Evolutionary conservation across 2,888 invertebrate genomes (phyloP).

Genomic region (Tiphia femorata): DNA sequence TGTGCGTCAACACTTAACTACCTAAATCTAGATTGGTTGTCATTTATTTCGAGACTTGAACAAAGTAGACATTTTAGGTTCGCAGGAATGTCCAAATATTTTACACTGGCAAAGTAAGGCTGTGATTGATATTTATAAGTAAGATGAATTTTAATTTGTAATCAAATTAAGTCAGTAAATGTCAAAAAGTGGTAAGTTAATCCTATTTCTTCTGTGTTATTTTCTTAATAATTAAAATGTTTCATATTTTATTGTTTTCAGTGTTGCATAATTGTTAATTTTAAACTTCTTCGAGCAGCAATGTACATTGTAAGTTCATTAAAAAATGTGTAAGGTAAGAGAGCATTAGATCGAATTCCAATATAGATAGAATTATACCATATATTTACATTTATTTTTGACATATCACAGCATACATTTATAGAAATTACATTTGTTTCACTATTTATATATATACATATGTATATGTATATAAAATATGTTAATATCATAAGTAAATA

Average conservation of each 20-base stretch:
- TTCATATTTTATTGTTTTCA: background rate
- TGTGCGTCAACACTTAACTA: too few species aligned
- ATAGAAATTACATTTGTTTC: background rate
- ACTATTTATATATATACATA: background rate
- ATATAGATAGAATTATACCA: too few species aligned
- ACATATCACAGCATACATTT: background rate
- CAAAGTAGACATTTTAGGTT: slow-evolving; percentile 7
- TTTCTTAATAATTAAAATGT: too few species aligned
- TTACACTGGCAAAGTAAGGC: background rate
- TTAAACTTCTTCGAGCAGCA: background rate
- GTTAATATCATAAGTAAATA: background rate
- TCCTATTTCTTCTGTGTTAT: too few species aligned
- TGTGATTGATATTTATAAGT: too few species aligned
- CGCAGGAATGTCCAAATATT: background rate
- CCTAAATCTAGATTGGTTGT: too few species aligned
- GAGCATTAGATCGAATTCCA: background rate
- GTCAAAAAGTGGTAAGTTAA: too few species aligned
- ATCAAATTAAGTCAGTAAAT: too few species aligned
- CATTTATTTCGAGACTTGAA: slow-evolving; percentile 13
- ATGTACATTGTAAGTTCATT: background rate
- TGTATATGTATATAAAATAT: background rate
- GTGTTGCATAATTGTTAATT: background rate
- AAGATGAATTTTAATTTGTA: too few species aligned
- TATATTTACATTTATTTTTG: background rate
- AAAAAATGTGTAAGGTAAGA: background rate